Conservation (phyloP, 1,140 invertebrate species). For the Trissolcus basalis region DNA sequence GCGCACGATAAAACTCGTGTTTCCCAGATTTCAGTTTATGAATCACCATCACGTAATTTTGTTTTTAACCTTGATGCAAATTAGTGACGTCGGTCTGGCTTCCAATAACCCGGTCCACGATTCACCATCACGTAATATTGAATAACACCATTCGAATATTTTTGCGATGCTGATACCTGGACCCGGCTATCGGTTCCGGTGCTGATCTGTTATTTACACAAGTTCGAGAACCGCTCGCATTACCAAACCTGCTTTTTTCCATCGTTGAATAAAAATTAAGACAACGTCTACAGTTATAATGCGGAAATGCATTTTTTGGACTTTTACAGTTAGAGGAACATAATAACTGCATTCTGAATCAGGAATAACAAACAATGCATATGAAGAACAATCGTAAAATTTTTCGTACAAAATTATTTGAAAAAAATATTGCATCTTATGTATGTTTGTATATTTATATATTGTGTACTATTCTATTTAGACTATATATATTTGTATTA, state of each 20-base stretch:
- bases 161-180: conserved; percentile 26
- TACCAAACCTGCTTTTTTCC: conserved; percentile 24
- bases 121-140: conserved; percentile 33
- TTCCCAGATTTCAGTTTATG: conserved; percentile 21
- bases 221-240: conserved; percentile 20
- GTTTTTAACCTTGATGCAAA: conserved; percentile 44
- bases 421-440: too few relatives aligned
- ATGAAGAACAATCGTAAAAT: not conserved
- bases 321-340: conserved; percentile 42
- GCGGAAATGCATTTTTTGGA: conserved; percentile 36
- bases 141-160: conserved; percentile 25
- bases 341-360: conserved; percentile 33
- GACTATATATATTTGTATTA: too few relatives aligned
- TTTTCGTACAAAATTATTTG: not conserved
- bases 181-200: conserved; percentile 20
- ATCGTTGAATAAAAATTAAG: conserved; percentile 34
- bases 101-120: conserved; percentile 19
- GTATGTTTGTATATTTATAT: too few relatives aligned
- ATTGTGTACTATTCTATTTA: too few relatives aligned
- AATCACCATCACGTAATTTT: conserved; percentile 31
- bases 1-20: not conserved
- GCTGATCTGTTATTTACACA: not conserved
- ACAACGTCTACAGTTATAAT: conserved; percentile 34
- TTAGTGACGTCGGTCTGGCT: conserved; percentile 7
- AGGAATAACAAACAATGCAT: conserved; percentile 17